Evolutionary conservation across 2,888 invertebrate species (phyloP).

Genomic region (Agriopis aurantiaria): DNA sequence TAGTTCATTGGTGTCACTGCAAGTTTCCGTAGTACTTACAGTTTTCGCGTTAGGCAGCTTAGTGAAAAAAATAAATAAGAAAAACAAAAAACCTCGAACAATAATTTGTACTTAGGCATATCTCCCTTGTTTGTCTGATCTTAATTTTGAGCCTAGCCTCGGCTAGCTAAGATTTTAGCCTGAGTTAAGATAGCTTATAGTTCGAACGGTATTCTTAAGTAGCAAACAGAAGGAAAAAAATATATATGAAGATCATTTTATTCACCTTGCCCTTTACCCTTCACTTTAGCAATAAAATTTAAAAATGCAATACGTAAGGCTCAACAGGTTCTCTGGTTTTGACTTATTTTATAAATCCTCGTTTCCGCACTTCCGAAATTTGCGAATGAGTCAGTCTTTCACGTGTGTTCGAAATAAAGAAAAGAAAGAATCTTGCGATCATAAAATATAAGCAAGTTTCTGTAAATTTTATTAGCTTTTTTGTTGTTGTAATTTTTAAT

Average conservation of each 20-base stretch:
- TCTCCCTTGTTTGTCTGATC: too few species aligned
- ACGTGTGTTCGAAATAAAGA: not conserved
- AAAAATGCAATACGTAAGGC: not conserved
- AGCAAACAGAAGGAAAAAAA: not conserved
- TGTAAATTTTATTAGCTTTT: too few species aligned
- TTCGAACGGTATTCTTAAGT: not conserved
- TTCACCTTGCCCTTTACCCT: not conserved
- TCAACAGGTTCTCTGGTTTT: not conserved
- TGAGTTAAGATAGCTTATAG: not conserved
- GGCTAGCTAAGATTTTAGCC: not conserved
- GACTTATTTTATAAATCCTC: not conserved
- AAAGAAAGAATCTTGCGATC: not conserved
- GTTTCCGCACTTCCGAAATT: not conserved
- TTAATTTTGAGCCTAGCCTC: too few species aligned
- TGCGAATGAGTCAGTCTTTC: conserved; percentile 6
- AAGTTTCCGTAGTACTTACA: too few species aligned
- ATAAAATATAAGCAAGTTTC: not conserved
- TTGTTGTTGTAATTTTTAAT: too few species aligned
- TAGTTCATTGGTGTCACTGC: too few species aligned
- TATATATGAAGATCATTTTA: not conserved
- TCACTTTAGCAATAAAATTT: not conserved
- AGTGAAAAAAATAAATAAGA: too few species aligned
- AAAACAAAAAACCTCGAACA: too few species aligned
- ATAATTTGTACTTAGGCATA: too few species aligned
- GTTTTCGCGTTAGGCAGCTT: too few species aligned